Evolutionary conservation across 2,797 vertebrate genomes (phyloP), one percentile per base, ranked within the genome.

Genomic region (Mus minutoides): DNA sequence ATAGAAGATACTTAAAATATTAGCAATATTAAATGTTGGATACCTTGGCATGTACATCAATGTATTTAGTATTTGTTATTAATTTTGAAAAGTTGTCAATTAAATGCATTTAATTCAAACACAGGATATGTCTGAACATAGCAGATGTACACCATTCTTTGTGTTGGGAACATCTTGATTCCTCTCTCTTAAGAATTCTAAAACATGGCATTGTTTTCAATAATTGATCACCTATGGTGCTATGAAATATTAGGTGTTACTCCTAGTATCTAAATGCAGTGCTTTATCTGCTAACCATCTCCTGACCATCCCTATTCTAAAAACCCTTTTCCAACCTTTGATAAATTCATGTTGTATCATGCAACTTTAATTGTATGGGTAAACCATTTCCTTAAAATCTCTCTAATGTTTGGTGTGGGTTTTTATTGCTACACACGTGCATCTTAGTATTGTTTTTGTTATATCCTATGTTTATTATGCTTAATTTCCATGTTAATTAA

Each of bases 61-160:
- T 67, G 54, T 82, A 58, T 49, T 73, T 90, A 85, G 64, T 49
- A 56, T 79, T 13, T 80, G 19, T 58, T 13, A 62, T 91, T 91
- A 91, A 77, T 78, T 94, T 84, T 71, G 29, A 43, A 88, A 93
- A 90, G 78, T 91, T 71, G 10, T 78, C 78, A 77, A 29, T 26
- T 78, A 87, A 83, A 9, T 43, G 17, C 3, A 43, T 62, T 62
- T 62, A 62, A 62, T 62, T 60, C 56, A 82, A 82, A 26, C 12
- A 16, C 62, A 43, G 16, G 2, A 83, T 31, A 37, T 83, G 49
- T 49, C 8, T 49, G 49, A 49, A 49, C 49, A 49, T 49, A 49
- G 49, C 24, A 73, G 71, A 58, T 31, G 34, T 75, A 14, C 56
- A 40, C 21, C 22, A 87, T 37, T 86, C 43, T 86, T 1, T 86